These are phyloP conservation scores for Toxostoma redivivum DNA, from an alignment of 2,113 vertebrate species.

Conservation along the genomic window DNA sequence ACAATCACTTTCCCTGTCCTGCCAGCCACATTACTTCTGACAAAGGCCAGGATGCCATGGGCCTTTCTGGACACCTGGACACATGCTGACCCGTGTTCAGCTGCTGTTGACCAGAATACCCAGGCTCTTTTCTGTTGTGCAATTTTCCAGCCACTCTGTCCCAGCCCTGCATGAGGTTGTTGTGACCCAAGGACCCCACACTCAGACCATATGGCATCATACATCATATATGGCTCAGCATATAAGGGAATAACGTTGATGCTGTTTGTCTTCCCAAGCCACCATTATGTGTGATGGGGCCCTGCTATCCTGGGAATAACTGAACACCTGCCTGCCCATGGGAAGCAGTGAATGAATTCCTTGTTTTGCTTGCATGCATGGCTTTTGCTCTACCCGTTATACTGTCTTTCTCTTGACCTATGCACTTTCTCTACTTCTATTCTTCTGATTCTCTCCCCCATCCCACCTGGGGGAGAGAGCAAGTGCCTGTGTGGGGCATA, in stretches of 20 bases:
- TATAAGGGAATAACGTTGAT: rapidly evolving
- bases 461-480: not conserved
- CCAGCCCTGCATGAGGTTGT: too few relatives aligned
- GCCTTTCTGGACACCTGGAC: not conserved
- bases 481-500: not conserved
- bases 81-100: not conserved
- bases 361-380: not conserved
- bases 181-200: not conserved
- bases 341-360: not conserved
- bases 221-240: not conserved
- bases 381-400: not conserved
- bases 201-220: not conserved
- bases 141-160: not conserved
- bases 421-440: not conserved
- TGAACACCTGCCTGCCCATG: not conserved
- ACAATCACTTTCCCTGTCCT: not conserved
- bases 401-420: not conserved
- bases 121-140: not conserved
- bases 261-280: not conserved
- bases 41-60: too few relatives aligned
- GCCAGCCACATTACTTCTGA: not conserved
- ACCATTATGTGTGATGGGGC: not conserved
- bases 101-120: not conserved
- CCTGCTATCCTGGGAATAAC: rapidly evolving
- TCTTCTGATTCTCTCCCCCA: not conserved